These are phyloP conservation scores for Carapus acus DNA, from an alignment of 2,797 vertebrate genomes.

Conservation along the genomic window DNA sequence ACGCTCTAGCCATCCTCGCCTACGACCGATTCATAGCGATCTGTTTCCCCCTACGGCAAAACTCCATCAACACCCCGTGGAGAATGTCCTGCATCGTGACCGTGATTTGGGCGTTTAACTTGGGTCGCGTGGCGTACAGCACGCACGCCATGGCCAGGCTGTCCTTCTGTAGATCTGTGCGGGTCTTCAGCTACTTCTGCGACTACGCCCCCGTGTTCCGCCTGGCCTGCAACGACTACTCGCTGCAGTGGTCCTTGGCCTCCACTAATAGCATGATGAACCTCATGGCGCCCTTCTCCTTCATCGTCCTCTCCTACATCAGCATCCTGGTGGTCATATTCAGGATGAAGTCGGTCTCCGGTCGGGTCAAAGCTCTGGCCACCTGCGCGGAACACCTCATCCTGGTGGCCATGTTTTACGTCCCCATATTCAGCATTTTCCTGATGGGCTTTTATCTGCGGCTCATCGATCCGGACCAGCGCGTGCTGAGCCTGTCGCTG, in stretches of 20 bases:
- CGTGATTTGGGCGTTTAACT: conserved; percentile 34
- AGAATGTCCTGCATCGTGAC: conserved; percentile 56
- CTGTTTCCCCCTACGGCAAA: conserved; percentile 65
- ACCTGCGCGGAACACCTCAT: conserved; percentile 66
- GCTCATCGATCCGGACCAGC: conserved; percentile 50
- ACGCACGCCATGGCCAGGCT: conserved; percentile 45
- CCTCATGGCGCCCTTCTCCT: conserved; percentile 36
- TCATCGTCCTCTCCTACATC: conserved; percentile 56
- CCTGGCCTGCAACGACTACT: conserved; percentile 61
- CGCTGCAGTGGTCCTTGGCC: conserved; percentile 47
- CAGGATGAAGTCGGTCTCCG: conserved; percentile 61
- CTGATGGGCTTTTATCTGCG: conserved; percentile 45
- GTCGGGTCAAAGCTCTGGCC: conserved; percentile 54
- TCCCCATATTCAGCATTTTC: conserved; percentile 59
- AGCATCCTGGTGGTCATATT: conserved; percentile 62
- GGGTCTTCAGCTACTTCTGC: conserved; percentile 68
- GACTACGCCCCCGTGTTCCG: conserved; percentile 66
- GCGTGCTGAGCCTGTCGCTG: conserved; percentile 61
- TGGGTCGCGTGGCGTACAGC: background rate
- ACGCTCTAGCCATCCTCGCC: conserved; percentile 59
- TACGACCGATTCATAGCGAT: conserved; percentile 67
- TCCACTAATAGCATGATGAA: conserved; percentile 1
- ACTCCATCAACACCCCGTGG: conserved; percentile 54
- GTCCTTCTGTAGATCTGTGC: conserved; percentile 62
- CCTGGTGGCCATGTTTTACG: conserved; percentile 62